Base-by-base conservation (phyloP, 2,888 invertebrate genomes). In the Stratiomys singularior region DNA sequence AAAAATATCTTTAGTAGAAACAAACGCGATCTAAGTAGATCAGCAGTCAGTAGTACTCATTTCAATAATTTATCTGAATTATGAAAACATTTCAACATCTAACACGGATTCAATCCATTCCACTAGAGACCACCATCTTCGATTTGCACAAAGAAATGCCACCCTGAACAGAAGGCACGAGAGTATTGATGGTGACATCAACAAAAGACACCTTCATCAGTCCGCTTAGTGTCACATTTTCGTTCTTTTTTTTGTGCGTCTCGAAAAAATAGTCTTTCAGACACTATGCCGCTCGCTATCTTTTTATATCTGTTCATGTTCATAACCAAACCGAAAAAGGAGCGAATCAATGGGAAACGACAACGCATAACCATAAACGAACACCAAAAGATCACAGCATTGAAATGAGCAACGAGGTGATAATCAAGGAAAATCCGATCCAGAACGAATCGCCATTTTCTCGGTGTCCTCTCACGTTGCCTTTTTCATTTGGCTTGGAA, bases 371-470 rank as follows among this genome's bases (percentile, higher is more conserved):
- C 69, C 69, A 69, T 69, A 69, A 69, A 69, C 30, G 47, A 69
- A 69, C 23, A 69, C 69, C 69, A 69, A 47, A 66, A 13, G 47
- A 27, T 27, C 46, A 27, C 18, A 47, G 47, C 46, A 69, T 25
- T 74, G 60, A 56, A 67, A 67, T 67, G 66, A 77, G 69, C 56
- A 69, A 77, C 78, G 78, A 80, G 77, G 79, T 80, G 77, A 77
- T 79, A 79, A 79, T 79, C 79, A 81, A 77, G 76, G 77, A 79
- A 79, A 81, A 79, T 78, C 76, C 77, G 15, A 78, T 77, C 81
- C 81, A 79, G 79, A 77, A 66, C 82, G 78, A 82, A 82, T 82
- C 81, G 81, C 81, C 81, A 82, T 82, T 82, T 82, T 82, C 80
- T 81, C 81, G 82, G 82, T 82, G 80, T 81, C 81, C 67, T 66